These are phyloP conservation scores for Carposina sasakii DNA, from an alignment of 1,140 invertebrate species.

Conservation along the genomic window DNA sequence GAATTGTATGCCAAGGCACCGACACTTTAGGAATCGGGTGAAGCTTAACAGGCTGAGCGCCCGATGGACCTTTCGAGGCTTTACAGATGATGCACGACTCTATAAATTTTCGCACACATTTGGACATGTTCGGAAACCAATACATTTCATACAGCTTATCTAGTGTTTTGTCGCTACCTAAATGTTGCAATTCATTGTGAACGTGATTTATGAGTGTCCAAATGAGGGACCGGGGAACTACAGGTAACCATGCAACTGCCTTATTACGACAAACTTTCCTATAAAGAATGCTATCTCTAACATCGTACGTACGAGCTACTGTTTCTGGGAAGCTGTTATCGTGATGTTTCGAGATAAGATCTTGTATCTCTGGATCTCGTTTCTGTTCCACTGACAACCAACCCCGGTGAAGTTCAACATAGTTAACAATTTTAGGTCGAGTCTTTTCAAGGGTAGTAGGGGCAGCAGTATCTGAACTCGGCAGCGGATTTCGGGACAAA, in stretches of 20 bases:
- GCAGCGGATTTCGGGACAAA: background rate
- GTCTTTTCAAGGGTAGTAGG: background rate
- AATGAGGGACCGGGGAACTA: background rate
- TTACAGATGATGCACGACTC: conserved; percentile 19
- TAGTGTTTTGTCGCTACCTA: conserved; percentile 6
- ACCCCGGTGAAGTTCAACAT: background rate
- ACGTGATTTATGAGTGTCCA: too few species aligned
- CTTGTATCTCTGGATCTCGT: background rate
- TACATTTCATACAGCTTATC: background rate
- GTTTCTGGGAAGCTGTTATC: background rate
- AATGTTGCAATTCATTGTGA: background rate
- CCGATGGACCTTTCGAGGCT: conserved; percentile 3
- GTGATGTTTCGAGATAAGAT: background rate
- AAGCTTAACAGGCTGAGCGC: conserved; percentile 5
- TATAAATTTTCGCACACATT: conserved; percentile 35
- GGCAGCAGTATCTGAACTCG: background rate
- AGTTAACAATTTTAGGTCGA: background rate
- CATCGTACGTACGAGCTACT: background rate
- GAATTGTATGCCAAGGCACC: conserved; percentile 11
- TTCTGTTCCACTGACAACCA: background rate
- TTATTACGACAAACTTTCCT: background rate
- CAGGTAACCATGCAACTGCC: background rate
- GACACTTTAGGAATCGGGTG: conserved; percentile 8
- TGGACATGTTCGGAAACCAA: conserved; percentile 12
- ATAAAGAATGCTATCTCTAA: background rate